Conservation (phyloP, 2,888 invertebrate species). For the Phengaris alcon region DNA sequence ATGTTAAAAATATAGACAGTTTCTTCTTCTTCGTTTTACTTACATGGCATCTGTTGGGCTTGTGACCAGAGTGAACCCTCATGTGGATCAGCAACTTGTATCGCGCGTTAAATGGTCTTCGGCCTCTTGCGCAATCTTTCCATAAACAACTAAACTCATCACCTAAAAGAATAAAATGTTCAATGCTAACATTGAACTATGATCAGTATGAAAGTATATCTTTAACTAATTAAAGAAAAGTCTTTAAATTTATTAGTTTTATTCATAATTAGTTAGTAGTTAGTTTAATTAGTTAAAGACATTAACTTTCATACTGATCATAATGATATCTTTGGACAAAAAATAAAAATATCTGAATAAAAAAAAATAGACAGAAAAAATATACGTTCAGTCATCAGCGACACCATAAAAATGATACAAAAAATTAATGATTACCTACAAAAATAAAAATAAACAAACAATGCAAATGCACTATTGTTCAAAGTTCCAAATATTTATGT, state of each 20-base stretch:
- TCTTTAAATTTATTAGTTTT: too few species aligned
- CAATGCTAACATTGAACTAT: neutral
- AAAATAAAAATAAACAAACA: constrained; percentile 1
- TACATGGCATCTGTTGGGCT: constrained; percentile 98
- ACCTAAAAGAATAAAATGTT: constrained; percentile 56
- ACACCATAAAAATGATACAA: neutral
- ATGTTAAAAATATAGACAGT: neutral
- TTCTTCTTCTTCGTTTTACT: constrained; percentile 62
- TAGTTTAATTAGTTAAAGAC: too few species aligned
- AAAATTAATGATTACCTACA: constrained; percentile 6
- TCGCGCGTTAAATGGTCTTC: constrained; percentile 96
- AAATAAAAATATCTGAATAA: too few species aligned
- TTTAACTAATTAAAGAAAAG: too few species aligned
- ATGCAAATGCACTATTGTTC: neutral
- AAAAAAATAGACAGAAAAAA: too few species aligned
- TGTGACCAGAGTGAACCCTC: constrained; percentile 98
- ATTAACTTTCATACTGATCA: too few species aligned
- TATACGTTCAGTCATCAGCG: neutral
- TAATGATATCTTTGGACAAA: too few species aligned
- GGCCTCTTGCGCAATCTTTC: constrained; percentile 93
- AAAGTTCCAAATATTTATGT: constrained; percentile 25
- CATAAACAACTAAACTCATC: constrained; percentile 96
- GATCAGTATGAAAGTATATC: neutral
- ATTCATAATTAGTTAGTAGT: too few species aligned
- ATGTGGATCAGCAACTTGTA: constrained; percentile 98